These are phyloP conservation scores for Limnephilus lunatus DNA, from an alignment of 2,888 invertebrate species.

Conservation along the genomic window DNA sequence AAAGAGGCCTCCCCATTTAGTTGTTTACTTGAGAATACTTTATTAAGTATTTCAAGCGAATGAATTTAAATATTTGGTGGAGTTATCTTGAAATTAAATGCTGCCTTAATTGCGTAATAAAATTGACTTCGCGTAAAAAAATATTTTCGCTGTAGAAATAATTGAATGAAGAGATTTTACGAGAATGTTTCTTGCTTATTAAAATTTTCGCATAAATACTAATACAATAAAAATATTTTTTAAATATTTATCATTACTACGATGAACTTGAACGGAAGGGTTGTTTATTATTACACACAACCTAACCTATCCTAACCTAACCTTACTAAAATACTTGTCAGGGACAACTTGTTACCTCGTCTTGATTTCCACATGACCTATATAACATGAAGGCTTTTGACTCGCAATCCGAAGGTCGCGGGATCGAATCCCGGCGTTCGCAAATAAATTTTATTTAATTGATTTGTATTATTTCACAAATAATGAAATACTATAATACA, in stretches of 20 bases:
- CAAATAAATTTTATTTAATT: no score
- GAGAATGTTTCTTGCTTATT: not conserved
- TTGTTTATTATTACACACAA: no score
- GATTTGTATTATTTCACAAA: no score
- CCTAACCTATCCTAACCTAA: no score
- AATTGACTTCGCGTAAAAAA: not conserved
- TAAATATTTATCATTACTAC: not conserved
- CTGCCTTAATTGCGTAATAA: not conserved
- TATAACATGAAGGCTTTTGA: no score
- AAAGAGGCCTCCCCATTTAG: not conserved
- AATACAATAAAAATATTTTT: not conserved
- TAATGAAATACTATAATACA: no score
- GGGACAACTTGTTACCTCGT: no score
- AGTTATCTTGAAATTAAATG: constrained; percentile 3
- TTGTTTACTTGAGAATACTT: constrained; percentile 24
- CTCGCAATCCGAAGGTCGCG: no score
- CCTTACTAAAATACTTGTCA: no score
- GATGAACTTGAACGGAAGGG: not conserved
- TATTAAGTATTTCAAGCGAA: constrained; percentile 7
- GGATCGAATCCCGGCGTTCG: no score
- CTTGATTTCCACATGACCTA: no score
- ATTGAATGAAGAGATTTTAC: not conserved
- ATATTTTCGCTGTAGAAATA: not conserved
- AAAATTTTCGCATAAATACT: not conserved
- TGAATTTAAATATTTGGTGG: not conserved